Evolutionary conservation across 2,113 vertebrate genomes (phyloP).

Genomic region (Cairina moschata): DNA sequence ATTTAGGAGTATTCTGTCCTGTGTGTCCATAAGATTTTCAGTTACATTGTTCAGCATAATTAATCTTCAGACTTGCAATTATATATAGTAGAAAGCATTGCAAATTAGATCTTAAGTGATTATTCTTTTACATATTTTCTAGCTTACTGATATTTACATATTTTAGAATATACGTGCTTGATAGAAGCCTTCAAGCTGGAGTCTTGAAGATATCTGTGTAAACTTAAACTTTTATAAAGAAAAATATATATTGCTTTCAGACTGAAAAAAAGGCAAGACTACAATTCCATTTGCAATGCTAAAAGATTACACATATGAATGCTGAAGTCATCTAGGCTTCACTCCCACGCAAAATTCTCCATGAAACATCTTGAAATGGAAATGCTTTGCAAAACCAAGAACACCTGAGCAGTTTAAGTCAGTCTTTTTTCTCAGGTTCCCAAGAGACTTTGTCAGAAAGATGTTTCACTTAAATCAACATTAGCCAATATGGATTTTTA

Average conservation of each 20-base stretch:
- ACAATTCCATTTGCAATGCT: background rate
- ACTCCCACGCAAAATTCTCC: background rate
- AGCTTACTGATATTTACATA: background rate
- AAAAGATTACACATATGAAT: background rate
- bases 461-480: background rate
- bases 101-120: background rate
- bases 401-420: background rate
- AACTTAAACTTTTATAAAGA: background rate
- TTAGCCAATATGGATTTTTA: background rate
- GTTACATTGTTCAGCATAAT: background rate
- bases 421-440: background rate
- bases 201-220: background rate
- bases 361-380: background rate
- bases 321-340: slow-evolving; percentile 22
- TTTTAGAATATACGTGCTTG: background rate
- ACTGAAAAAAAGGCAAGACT: background rate
- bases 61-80: background rate
- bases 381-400: background rate
- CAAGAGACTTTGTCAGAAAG: background rate
- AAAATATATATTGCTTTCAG: background rate
- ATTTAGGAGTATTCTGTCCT: background rate
- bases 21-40: background rate
- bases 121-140: background rate
- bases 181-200: background rate
- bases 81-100: background rate